phyloP scores from a whole-genome alignment of 2,797 vertebrate genomes.

The Rhyacichthys aspro region DNA sequence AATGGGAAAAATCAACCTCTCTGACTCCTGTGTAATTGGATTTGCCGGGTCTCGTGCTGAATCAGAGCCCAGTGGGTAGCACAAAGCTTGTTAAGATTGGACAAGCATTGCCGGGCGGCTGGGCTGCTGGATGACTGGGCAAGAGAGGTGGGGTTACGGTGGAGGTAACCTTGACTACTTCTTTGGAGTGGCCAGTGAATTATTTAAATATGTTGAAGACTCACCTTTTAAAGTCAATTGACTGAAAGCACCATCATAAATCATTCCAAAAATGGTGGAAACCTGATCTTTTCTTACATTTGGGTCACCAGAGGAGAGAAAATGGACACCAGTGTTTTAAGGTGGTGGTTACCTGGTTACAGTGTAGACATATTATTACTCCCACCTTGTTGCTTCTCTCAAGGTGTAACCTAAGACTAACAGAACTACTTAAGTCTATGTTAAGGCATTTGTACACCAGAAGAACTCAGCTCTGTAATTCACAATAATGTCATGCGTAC shows the following conservation, averaged over 20 bases:
- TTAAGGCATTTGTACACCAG: background rate
- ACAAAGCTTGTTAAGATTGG: slow-evolving; percentile 89
- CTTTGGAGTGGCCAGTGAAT: slow-evolving; percentile 65
- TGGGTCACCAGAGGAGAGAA: slow-evolving; percentile 46
- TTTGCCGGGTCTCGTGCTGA: slow-evolving; percentile 87
- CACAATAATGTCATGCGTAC: background rate
- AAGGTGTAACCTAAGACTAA: background rate
- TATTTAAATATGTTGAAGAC: slow-evolving; percentile 61
- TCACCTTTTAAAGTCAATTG: slow-evolving; percentile 34
- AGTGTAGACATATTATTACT: slow-evolving; percentile 44
- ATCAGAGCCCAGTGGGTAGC: slow-evolving; percentile 85
- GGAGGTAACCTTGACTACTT: slow-evolving; percentile 80
- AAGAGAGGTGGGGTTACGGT: slow-evolving; percentile 61
- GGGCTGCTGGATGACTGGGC: slow-evolving; percentile 19
- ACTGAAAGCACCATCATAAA: slow-evolving; percentile 42
- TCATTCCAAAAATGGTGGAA: slow-evolving; percentile 50
- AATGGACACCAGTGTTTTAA: slow-evolving; percentile 63
- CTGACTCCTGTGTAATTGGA: slow-evolving; percentile 88
- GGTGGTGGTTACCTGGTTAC: slow-evolving; percentile 60
- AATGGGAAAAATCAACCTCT: slow-evolving; percentile 87
- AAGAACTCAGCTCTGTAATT: background rate
- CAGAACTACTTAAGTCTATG: background rate
- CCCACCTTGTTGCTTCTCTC: slow-evolving; percentile 7
- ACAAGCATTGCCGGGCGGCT: slow-evolving; percentile 82
- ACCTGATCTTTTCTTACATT: slow-evolving; percentile 48